Evolutionary conservation across 2,888 invertebrate species (phyloP).

Genomic region (Vanessa cardui): DNA sequence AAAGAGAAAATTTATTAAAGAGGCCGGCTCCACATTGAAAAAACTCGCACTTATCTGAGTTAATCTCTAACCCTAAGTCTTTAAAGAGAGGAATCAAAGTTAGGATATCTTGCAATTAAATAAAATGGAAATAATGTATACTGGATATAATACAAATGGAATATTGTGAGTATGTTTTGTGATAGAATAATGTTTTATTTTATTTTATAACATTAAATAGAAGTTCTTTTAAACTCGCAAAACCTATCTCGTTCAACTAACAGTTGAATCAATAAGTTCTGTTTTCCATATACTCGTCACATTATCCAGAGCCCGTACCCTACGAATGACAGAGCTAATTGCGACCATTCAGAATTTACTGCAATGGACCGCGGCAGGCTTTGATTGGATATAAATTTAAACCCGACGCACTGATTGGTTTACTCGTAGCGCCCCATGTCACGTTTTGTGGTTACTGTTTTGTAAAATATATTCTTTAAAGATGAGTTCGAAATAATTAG

Average conservation of each 20-base stretch:
- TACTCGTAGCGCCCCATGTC: conserved; percentile 31
- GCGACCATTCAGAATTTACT: conserved; percentile 59
- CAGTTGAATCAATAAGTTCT: neutral
- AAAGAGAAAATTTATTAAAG: no score
- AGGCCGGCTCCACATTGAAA: no score
- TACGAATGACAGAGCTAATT: conserved; percentile 54
- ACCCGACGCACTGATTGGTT: conserved; percentile 57
- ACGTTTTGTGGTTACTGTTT: conserved; percentile 11
- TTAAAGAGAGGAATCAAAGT: no score
- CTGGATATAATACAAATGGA: no score
- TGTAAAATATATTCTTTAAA: conserved; percentile 8
- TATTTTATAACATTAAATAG: neutral
- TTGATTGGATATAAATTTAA: conserved; percentile 69
- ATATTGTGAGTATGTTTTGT: no score
- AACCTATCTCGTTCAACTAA: neutral
- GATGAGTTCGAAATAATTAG: neutral
- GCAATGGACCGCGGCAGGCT: conserved; percentile 46
- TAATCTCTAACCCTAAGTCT: no score
- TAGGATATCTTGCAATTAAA: no score
- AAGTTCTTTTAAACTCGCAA: no score
- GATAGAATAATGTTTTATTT: no score
- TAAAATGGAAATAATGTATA: no score
- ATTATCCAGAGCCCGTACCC: neutral
- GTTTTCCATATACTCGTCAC: neutral
- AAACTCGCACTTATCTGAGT: no score